Conservation (phyloP, 2,797 vertebrate species). For the Phoeniculus purpureus region DNA sequence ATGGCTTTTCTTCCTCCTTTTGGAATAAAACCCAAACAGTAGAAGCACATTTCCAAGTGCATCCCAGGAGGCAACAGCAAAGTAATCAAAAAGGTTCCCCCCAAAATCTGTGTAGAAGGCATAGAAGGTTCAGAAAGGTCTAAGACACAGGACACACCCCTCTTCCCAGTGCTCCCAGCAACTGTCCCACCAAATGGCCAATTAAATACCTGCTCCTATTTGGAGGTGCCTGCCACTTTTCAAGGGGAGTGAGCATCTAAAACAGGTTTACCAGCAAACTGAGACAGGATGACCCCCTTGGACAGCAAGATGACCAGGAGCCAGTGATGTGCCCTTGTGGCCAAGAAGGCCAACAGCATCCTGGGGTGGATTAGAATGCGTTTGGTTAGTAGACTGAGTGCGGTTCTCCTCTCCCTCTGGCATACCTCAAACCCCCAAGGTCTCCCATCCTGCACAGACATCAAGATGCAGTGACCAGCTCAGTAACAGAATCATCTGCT, state of each 20-base stretch:
- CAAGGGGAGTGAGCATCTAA: neutral
- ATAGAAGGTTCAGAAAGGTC: neutral
- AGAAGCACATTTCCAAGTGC: neutral
- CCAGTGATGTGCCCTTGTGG: no score
- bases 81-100: neutral
- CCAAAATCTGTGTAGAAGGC: neutral
- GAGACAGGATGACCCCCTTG: neutral
- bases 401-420: no score
- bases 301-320: no score
- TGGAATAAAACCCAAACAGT: neutral
- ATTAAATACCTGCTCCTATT: neutral
- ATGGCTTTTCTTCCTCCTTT: neutral
- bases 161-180: neutral
- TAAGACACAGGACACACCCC: accelerated
- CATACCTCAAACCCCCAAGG: no score
- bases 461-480: neutral
- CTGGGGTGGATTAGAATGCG: no score
- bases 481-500: neutral
- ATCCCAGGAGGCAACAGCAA: neutral
- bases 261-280: neutral
- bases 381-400: no score
- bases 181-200: neutral
- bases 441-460: neutral
- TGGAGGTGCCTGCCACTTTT: neutral
- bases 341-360: no score